Percentiles rank a stretch among this genome's conserved stretches.
Conservation (phyloP, 2,113 vertebrate genomes). For the Perca fluviatilis region DNA sequence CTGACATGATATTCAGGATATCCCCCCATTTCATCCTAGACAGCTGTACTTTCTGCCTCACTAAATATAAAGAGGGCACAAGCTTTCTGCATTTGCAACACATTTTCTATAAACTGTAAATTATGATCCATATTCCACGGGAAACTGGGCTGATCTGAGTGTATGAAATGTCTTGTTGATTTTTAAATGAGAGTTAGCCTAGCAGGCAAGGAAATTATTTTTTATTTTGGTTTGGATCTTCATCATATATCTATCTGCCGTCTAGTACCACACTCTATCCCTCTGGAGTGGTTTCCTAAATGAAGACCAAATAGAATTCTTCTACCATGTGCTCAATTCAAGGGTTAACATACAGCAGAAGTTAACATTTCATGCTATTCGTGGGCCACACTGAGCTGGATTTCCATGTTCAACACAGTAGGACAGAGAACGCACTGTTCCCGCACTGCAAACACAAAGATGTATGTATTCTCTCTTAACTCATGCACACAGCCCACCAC, state of each 20-base stretch:
- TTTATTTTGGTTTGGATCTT: not conserved
- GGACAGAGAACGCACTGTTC: constrained; percentile 44
- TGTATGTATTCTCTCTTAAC: constrained; percentile 49
- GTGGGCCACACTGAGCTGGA: constrained; percentile 19
- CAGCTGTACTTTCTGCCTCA: not conserved
- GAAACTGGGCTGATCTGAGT: not conserved
- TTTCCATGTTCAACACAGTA: constrained; percentile 44
- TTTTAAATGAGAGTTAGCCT: not conserved
- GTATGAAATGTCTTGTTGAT: not conserved
- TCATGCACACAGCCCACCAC: constrained; percentile 1
- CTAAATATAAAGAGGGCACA: not conserved
- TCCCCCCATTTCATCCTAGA: not conserved
- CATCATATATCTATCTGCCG: not conserved
- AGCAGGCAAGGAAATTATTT: not conserved
- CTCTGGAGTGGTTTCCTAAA: not conserved
- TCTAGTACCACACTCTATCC: not conserved
- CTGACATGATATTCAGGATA: not conserved
- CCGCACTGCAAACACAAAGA: constrained; percentile 45
- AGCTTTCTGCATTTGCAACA: not conserved
- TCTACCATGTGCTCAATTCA: constrained; percentile 15
- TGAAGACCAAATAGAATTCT: not conserved
- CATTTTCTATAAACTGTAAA: not conserved
- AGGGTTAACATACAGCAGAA: constrained; percentile 24
- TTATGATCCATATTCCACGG: not conserved
- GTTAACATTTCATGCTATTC: constrained; percentile 38